Conservation (phyloP, 2,113 vertebrate species). For the Cyanoderma ruficeps region DNA sequence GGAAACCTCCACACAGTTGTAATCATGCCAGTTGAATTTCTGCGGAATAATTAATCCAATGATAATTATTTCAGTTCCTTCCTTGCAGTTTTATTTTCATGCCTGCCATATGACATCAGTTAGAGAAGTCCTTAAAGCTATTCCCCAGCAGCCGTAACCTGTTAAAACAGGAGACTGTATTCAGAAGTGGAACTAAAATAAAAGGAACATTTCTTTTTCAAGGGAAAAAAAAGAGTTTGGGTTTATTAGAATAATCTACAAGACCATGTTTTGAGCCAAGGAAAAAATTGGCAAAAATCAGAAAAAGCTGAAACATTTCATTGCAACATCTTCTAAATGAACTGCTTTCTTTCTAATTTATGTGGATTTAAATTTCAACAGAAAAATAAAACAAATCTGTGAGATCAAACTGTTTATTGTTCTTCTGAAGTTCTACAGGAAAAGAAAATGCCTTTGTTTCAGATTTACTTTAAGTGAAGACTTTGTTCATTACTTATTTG, state of each 20-base stretch:
- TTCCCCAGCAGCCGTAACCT: not conserved
- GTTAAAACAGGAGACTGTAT: not conserved
- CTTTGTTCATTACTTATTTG: not conserved
- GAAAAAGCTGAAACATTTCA: not conserved
- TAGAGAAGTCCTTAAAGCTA: slow-evolving; percentile 13
- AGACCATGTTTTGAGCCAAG: not conserved
- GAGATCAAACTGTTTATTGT: not conserved
- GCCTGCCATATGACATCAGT: slow-evolving; percentile 12
- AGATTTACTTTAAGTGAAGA: not conserved
- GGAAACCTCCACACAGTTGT: not conserved
- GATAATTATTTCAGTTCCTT: slow-evolving; percentile 20
- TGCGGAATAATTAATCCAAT: slow-evolving; percentile 31
- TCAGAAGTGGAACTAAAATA: not conserved
- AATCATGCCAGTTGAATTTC: slow-evolving; percentile 21
- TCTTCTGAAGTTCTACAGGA: not conserved
- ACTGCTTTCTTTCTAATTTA: not conserved
- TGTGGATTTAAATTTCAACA: not conserved
- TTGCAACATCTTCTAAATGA: not conserved
- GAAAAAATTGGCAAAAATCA: not conserved
- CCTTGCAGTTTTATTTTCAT: slow-evolving; percentile 30
- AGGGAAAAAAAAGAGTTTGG: not conserved
- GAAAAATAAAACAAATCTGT: not conserved
- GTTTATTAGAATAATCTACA: not conserved
- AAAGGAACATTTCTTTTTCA: not conserved
- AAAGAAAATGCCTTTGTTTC: not conserved